A percentile compares a stretch with the other conserved stretches of the same genome.
phyloP scores from a whole-genome alignment of 2,113 vertebrate genomes.

The Datnioides undecimradiatus region DNA sequence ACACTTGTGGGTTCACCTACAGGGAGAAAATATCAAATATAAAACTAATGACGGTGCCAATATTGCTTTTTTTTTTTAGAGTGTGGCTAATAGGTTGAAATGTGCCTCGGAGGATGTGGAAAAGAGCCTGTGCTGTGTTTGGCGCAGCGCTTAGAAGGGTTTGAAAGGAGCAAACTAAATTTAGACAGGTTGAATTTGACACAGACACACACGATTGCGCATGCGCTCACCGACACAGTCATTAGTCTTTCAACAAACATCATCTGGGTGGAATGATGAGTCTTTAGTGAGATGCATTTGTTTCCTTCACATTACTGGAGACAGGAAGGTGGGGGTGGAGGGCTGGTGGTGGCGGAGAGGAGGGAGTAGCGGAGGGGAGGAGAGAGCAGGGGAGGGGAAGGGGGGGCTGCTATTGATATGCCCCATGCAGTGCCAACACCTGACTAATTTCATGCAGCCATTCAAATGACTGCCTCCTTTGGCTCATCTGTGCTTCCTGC shows the following conservation, averaged over 20 bases:
- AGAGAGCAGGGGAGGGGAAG: background rate
- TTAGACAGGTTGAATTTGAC: conserved; percentile 67
- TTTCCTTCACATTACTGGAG: conserved; percentile 62
- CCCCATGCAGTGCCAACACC: conserved; percentile 77
- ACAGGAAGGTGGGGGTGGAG: conserved; percentile 31
- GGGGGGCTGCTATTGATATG: conserved; percentile 67
- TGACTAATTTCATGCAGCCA: conserved; percentile 78
- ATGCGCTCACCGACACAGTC: conserved; percentile 45
- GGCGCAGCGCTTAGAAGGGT: conserved; percentile 13
- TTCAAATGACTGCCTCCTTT: conserved; percentile 71
- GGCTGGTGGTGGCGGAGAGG: background rate
- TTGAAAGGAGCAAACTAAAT: conserved; percentile 64
- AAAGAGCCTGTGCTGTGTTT: conserved; percentile 22
- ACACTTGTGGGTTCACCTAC: conserved; percentile 15
- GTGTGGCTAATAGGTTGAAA: conserved; percentile 50
- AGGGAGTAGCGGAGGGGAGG: background rate
- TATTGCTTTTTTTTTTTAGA: conserved; percentile 8
- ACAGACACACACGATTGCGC: conserved; percentile 34
- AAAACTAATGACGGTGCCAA: conserved; percentile 1
- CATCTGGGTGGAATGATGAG: conserved; percentile 70
- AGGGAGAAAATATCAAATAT: conserved; percentile 18
- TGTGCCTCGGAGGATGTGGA: conserved; percentile 41
- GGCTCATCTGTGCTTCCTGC: conserved; percentile 70
- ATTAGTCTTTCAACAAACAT: conserved; percentile 72
- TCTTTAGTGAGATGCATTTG: conserved; percentile 67